Percentiles rank a stretch among this genome's conserved stretches.
phyloP scores from a whole-genome alignment of 2,888 invertebrate species.

The Apomyelois bistriatella region DNA sequence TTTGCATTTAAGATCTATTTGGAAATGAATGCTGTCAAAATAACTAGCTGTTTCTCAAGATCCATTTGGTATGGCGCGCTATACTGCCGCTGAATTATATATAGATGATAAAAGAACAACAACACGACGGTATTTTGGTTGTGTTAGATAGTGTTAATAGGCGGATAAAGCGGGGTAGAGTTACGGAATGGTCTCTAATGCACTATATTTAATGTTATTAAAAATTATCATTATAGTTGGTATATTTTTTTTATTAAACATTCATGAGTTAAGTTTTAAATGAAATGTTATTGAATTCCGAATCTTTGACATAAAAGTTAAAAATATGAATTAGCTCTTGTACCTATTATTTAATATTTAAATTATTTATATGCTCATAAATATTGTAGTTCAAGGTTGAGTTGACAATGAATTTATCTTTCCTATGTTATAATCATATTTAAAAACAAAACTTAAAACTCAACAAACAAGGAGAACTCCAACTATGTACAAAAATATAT shows the following conservation, averaged over 20 bases:
- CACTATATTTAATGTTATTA: too few species aligned
- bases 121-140: conserved; percentile 66
- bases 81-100: conserved; percentile 64
- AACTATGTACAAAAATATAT: too few species aligned
- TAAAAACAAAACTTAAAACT: too few species aligned
- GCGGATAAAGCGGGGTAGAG: conserved; percentile 34
- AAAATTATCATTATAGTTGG: too few species aligned
- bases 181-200: conserved; percentile 26
- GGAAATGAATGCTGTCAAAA: conserved; percentile 59
- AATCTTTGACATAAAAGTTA: too few species aligned
- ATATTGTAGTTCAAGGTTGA: neutral
- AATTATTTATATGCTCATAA: too few species aligned
- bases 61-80: conserved; percentile 65
- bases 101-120: conserved; percentile 66
- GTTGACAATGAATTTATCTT: neutral
- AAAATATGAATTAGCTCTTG: too few species aligned
- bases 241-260: too few species aligned
- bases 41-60: conserved; percentile 76
- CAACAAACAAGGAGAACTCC: too few species aligned
- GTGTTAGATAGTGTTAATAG: conserved; percentile 61
- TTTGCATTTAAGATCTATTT: conserved; percentile 49
- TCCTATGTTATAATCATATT: neutral
- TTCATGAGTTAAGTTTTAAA: too few species aligned
- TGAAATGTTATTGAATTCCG: too few species aligned
- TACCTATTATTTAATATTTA: too few species aligned